Evolutionary conservation across 2,113 vertebrate genomes (phyloP).

Genomic region (Cacatua alba): DNA sequence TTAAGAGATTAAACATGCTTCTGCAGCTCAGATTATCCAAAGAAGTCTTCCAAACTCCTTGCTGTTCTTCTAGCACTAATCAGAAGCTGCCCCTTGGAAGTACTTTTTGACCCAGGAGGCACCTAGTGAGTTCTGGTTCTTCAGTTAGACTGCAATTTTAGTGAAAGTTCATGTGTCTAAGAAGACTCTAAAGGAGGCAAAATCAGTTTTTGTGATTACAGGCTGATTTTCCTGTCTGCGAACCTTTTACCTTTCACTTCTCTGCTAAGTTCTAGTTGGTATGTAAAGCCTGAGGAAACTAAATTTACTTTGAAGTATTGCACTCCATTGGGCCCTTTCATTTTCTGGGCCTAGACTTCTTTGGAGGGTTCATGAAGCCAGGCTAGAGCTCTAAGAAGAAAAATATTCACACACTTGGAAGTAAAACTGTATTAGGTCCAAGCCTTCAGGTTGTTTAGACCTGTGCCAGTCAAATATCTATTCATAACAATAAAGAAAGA

Average conservation of each 20-base stretch:
- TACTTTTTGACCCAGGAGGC: not conserved
- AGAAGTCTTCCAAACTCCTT: not conserved
- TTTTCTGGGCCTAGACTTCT: not conserved
- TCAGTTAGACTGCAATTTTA: not conserved
- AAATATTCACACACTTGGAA: not conserved
- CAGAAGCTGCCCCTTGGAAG: not conserved
- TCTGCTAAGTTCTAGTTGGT: rapidly evolving
- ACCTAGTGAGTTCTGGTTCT: not conserved
- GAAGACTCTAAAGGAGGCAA: not conserved
- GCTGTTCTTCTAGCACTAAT: not conserved
- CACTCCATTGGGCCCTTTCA: not conserved
- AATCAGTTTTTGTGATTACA: not conserved
- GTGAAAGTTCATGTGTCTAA: not conserved
- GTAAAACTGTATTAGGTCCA: not conserved
- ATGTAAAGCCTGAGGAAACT: not conserved
- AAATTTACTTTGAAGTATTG: not conserved
- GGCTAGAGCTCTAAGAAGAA: not conserved
- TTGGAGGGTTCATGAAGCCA: not conserved
- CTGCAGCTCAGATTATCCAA: not conserved
- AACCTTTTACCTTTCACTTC: constrained; percentile 1
- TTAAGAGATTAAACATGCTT: not conserved
- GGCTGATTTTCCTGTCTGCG: not conserved
- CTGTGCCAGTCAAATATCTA: not conserved
- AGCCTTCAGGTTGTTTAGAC: not conserved
- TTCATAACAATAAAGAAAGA: not conserved